Percentiles rank a stretch among this genome's conserved stretches.
These are phyloP conservation scores for Bradypodion ventrale DNA, from an alignment of 2,797 vertebrate species.

Conservation along the genomic window DNA sequence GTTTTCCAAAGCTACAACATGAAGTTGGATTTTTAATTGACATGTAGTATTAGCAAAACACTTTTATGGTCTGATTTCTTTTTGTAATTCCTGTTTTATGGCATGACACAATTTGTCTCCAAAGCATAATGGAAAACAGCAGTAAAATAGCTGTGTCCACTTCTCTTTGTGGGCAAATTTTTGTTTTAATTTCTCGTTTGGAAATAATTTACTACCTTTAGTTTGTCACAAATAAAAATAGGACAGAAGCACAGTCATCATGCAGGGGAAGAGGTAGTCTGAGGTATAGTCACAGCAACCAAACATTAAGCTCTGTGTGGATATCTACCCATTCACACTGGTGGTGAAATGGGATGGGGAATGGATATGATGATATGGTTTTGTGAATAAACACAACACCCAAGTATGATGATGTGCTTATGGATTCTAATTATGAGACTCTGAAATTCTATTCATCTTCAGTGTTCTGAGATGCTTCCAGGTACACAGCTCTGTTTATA, in stretches of 20 bases:
- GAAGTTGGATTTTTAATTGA: conserved; percentile 43
- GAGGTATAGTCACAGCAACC: neutral
- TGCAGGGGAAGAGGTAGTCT: neutral
- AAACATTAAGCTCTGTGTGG: neutral
- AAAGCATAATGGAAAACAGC: neutral
- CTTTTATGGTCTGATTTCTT: conserved; percentile 1
- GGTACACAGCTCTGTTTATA: no score
- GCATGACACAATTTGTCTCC: neutral
- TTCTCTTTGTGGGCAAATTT: neutral
- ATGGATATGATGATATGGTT: no score
- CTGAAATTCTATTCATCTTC: no score
- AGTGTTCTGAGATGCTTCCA: no score
- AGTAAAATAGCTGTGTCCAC: neutral
- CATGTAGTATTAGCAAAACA: conserved; percentile 31
- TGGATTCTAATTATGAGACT: no score
- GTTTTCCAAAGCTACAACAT: conserved; percentile 50
- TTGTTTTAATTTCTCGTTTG: neutral
- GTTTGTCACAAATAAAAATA: neutral
- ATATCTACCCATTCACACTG: no score
- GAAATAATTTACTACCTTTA: neutral
- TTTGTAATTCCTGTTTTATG: no score
- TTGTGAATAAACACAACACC: no score
- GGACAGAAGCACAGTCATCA: neutral
- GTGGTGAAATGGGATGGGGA: no score
- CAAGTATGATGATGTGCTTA: no score